Percentiles rank a stretch among this genome's conserved stretches.
These are phyloP conservation scores for Pocillopora verrucosa DNA, from an alignment of 64 coral and sea anemone species.

Conservation along the genomic window DNA sequence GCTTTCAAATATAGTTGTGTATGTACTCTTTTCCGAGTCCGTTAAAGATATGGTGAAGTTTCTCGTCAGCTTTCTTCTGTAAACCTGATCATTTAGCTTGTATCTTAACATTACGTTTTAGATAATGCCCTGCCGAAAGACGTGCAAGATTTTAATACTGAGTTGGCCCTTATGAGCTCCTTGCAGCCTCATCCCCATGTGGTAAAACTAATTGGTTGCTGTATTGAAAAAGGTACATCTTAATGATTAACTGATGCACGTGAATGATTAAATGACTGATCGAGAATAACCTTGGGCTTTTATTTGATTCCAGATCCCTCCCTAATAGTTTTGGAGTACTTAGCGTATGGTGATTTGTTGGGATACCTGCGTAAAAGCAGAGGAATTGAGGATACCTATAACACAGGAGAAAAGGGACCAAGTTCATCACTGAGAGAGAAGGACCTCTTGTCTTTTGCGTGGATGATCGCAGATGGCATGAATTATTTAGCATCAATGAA, in stretches of 20 bases:
- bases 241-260: no score
- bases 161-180: slow-evolving; percentile 54
- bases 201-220: slow-evolving; percentile 42
- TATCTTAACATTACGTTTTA: no score
- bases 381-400: slow-evolving; percentile 64
- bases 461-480: slow-evolving; percentile 96
- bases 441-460: slow-evolving; percentile 65
- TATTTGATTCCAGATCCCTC: slow-evolving; percentile 30
- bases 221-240: slow-evolving; percentile 10
- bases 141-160: no score
- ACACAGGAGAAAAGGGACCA: slow-evolving; percentile 66
- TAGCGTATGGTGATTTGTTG: slow-evolving; percentile 75
- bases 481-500: slow-evolving; percentile 31
- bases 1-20: no score
- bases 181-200: slow-evolving; percentile 47
- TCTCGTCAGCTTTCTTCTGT: no score
- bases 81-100: no score
- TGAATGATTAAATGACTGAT: background rate
- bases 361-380: slow-evolving; percentile 80
- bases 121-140: no score
- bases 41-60: no score
- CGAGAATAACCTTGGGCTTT: background rate
- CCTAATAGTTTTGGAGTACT: slow-evolving; percentile 70
- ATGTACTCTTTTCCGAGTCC: no score
- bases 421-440: slow-evolving; percentile 43